phyloP scores from a whole-genome alignment of 1,140 invertebrate species.

The Drosophila subobscura region DNA sequence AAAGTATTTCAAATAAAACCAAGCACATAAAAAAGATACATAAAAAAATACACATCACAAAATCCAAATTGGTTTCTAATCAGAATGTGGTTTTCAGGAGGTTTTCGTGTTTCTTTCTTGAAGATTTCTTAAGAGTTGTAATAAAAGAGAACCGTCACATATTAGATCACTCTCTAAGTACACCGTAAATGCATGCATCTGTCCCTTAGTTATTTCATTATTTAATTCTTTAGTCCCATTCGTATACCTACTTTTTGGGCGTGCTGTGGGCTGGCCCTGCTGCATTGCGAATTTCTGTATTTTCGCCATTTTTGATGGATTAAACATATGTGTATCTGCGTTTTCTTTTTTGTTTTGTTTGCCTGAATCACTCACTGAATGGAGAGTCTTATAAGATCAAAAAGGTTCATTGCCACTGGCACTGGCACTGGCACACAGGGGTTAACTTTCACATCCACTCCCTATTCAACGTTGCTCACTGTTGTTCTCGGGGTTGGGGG shows the following conservation, averaged over 20 bases:
- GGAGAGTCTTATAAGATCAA: constrained; percentile 43
- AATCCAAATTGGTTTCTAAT: no score
- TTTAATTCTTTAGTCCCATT: background rate
- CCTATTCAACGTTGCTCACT: no score
- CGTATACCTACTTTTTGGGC: constrained; percentile 42
- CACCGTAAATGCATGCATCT: no score
- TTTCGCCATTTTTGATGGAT: constrained; percentile 38
- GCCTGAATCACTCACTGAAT: background rate
- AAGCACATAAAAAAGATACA: no score
- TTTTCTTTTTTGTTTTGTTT: background rate
- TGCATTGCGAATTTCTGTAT: background rate
- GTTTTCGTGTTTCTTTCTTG: no score
- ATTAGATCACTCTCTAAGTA: no score
- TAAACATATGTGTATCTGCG: background rate
- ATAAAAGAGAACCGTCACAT: no score
- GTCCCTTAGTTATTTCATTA: background rate
- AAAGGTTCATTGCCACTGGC: constrained; percentile 35
- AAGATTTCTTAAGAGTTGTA: no score
- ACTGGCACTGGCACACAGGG: constrained; percentile 4
- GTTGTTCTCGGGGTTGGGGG: constrained; percentile 22
- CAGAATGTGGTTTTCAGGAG: no score
- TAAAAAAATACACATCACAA: no score
- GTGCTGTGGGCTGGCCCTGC: constrained; percentile 33
- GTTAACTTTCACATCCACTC: constrained; percentile 3
- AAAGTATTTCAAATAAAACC: no score